Evolutionary conservation across 2,113 vertebrate species (phyloP), one percentile per base, ranked within the genome.

Genomic region (Vidua macroura): DNA sequence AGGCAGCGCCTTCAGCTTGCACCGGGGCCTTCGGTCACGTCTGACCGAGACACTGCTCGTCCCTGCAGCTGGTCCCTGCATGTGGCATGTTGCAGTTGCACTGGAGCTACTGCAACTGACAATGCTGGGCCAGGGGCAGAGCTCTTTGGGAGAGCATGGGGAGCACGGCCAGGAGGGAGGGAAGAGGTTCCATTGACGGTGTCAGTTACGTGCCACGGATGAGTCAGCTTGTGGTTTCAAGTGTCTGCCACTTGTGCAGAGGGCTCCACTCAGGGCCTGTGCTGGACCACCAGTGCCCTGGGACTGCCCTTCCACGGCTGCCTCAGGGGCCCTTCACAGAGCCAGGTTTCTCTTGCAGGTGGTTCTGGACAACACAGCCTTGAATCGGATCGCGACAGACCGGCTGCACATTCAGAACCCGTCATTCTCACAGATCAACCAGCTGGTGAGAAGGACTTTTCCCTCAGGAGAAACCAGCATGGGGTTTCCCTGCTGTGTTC

Each of bases 391-490:
- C 2, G 99, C 99, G 7, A 99, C 99, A 7, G 99, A 99, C 98
- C 97, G 99, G 83, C 98, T 99, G 85, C 99, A 99, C 88, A 99
- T 99, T 96, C 99, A 99, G 98, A 99, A 99, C 94, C 99, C 99
- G 0, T 99, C 99, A 0, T 99, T 99, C 97, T 99, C 99, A 12
- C 99, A 99, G 98, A 99, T 99, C 97, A 99, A 99, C 96, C 99
- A 99, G 97, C 98, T 99, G 99, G 99, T 99, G 96, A 98, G 98
- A 74, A 83, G 73, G 48, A 17, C 7, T 53, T 27, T 53, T 59
- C 13, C 5, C 37, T n/a, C 19, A n/a, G 31, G 72, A n/a, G 27
- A 31, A 83, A n/a, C 24, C 2, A 7, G 7, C 3, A 0, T 3
- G 27, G 25, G 52, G 25, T 24, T 53, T 75, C 33, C 43, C 13